These are phyloP conservation scores for Premnoplex brunnescens DNA, from an alignment of 2,797 vertebrate species.

Conservation along the genomic window DNA sequence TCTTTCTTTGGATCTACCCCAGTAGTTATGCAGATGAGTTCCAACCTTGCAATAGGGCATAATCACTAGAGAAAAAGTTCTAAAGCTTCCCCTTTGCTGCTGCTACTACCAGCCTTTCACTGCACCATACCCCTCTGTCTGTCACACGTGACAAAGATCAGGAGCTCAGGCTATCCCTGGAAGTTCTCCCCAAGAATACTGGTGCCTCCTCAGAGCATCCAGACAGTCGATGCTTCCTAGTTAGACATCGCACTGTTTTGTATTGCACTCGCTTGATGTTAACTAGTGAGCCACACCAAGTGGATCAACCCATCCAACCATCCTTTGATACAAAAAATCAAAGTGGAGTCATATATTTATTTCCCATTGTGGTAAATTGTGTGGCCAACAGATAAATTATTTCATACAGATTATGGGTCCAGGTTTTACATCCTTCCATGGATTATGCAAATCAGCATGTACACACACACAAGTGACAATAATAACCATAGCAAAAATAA, in stretches of 20 bases:
- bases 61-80: not conserved
- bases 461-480: not conserved
- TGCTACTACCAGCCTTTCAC: not conserved
- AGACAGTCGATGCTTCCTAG: not conserved
- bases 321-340: not conserved
- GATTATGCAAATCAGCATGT: not conserved
- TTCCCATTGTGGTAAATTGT: not conserved
- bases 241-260: not conserved
- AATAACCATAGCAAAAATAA: not conserved
- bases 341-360: not conserved
- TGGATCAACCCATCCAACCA: not conserved
- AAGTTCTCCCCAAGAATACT: not conserved
- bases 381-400: not conserved
- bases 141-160: fast-evolving
- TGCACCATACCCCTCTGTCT: fast-evolving
- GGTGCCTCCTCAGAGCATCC: fast-evolving
- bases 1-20: not conserved
- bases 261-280: not conserved
- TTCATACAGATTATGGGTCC: fast-evolving
- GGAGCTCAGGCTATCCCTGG: not conserved
- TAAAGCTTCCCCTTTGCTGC: not conserved
- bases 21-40: not conserved
- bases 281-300: not conserved
- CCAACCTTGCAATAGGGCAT: not conserved
- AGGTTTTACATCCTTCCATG: not conserved